A percentile compares a stretch with the other conserved stretches of the same genome.
Evolutionary conservation across 1,140 invertebrate genomes (phyloP).

Genomic region (Bradynema listronoti): DNA sequence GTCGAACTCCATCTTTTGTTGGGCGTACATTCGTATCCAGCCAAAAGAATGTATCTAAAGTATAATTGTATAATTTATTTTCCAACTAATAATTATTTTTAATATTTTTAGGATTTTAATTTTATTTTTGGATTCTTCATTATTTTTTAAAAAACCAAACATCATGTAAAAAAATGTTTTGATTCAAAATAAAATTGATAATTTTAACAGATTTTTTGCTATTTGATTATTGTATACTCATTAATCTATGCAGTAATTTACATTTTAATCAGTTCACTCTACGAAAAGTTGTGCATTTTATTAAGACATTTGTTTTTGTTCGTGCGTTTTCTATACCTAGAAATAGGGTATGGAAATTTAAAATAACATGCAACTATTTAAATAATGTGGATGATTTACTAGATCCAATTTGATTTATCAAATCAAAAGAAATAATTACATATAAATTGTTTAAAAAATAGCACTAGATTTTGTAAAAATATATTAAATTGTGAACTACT

Average conservation of each 20-base stretch:
- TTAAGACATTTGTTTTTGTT: too few species aligned
- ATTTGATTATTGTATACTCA: background rate
- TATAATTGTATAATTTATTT: background rate
- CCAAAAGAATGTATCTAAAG: conserved; percentile 57
- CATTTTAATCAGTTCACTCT: background rate
- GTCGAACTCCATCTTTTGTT: conserved; percentile 48
- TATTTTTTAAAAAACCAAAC: background rate
- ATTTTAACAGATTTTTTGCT: background rate
- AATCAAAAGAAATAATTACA: too few species aligned
- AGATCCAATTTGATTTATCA: too few species aligned
- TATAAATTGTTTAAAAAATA: too few species aligned
- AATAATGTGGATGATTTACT: too few species aligned
- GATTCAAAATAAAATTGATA: background rate
- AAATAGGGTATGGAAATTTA: too few species aligned
- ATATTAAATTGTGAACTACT: too few species aligned
- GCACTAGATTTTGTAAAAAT: too few species aligned
- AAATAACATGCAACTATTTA: too few species aligned
- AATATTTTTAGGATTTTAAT: background rate
- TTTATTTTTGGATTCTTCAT: background rate
- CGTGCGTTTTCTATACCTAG: too few species aligned
- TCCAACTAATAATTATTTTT: background rate
- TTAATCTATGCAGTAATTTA: background rate
- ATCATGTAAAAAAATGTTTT: background rate
- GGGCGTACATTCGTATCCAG: conserved; percentile 46
- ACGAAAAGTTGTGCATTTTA: background rate